Evolutionary conservation across 1,140 invertebrate genomes (phyloP).

Genomic region (Ridgeia piscesae): DNA sequence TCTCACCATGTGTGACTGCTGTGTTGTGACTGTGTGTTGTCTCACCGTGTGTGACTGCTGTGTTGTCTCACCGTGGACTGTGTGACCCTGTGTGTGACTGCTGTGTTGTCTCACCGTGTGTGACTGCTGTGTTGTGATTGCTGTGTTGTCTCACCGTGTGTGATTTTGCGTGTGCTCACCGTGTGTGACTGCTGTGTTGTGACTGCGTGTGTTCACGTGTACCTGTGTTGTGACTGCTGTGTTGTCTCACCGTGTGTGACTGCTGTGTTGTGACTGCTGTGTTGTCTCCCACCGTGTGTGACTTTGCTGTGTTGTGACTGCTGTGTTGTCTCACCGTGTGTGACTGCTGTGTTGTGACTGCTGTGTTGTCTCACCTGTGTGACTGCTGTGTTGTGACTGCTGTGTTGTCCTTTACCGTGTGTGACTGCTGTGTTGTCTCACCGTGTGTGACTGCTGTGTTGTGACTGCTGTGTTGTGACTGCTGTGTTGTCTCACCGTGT

Average conservation of each 20-base stretch:
- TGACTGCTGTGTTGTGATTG: too few species aligned
- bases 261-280: too few species aligned
- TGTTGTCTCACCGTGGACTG: background rate
- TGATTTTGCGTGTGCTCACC: background rate
- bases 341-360: too few species aligned
- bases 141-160: too few species aligned
- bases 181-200: constrained; percentile 1
- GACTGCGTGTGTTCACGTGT: too few species aligned
- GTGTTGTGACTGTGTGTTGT: too few species aligned
- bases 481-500: too few species aligned
- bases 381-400: background rate
- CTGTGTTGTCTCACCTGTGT: too few species aligned
- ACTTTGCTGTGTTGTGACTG: background rate
- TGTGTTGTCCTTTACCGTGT: background rate
- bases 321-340: background rate
- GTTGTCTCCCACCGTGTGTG: too few species aligned
- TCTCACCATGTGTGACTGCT: background rate
- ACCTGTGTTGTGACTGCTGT: background rate
- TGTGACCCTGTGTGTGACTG: background rate
- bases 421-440: too few species aligned
- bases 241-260: background rate
- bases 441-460: background rate
- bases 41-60: background rate
- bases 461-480: too few species aligned
- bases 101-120: background rate